Evolutionary conservation across 2,113 vertebrate genomes (phyloP).

Genomic region (human (Homo sapiens)): DNA sequence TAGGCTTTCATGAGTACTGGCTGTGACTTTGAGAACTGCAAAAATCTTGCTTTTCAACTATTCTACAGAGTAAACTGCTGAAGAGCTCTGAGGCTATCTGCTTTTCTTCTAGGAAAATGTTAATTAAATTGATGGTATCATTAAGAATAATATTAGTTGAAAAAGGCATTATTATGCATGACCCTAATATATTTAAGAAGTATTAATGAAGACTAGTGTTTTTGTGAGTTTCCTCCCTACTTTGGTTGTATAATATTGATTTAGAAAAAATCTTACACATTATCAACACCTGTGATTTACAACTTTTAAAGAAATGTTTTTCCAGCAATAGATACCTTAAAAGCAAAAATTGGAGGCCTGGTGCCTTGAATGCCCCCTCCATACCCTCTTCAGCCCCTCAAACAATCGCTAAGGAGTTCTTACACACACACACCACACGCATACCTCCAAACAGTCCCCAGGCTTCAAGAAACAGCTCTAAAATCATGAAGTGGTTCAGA

Average conservation of each 20-base stretch:
- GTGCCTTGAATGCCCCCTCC: background rate
- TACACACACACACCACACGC: too few species aligned
- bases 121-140: background rate
- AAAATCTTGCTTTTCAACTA: background rate
- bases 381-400: background rate
- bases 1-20: background rate
- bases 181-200: background rate
- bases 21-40: constrained; percentile 11
- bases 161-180: background rate
- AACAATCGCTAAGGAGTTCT: background rate
- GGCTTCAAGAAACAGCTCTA: background rate
- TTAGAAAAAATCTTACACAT: background rate
- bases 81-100: background rate
- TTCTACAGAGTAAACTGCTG: background rate
- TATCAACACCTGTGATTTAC: background rate
- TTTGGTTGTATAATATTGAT: background rate
- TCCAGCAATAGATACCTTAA: background rate
- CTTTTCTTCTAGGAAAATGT: constrained; percentile 1
- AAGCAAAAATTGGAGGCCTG: background rate
- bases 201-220: background rate
- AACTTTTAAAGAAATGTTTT: background rate
- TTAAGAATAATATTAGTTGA: background rate
- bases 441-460: background rate
- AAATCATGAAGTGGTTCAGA: background rate
- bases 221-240: background rate